Percentiles rank a stretch among this genome's conserved stretches.
phyloP scores from a whole-genome alignment of 2,797 vertebrate species.

The Pristis pectinata region DNA sequence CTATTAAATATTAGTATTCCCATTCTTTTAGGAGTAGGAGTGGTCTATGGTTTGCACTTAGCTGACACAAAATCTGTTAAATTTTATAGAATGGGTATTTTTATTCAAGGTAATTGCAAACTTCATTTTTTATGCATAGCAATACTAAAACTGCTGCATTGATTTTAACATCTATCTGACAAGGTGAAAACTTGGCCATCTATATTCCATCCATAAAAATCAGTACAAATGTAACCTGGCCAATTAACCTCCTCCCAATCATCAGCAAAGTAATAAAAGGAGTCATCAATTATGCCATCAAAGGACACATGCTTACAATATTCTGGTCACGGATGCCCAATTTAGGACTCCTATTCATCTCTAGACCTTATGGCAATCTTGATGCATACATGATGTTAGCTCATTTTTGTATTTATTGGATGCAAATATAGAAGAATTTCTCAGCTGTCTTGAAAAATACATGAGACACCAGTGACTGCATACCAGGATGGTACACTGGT shows the following conservation, averaged over 20 bases:
- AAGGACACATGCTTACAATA: background rate
- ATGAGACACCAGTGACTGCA: background rate
- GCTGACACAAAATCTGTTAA: background rate
- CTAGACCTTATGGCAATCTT: background rate
- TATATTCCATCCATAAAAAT: background rate
- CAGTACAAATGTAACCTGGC: background rate
- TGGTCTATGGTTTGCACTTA: background rate
- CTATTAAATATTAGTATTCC: background rate
- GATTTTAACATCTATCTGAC: background rate
- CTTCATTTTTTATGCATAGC: background rate
- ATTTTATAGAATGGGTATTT: background rate
- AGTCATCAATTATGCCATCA: background rate
- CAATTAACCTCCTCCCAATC: background rate
- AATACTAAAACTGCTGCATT: background rate
- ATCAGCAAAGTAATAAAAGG: background rate
- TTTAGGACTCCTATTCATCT: background rate
- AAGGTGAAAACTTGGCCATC: background rate
- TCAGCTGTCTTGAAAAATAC: background rate
- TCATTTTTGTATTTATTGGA: background rate
- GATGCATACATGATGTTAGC: background rate
- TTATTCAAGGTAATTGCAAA: background rate
- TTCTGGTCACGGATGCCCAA: background rate
- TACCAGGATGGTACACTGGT: background rate
- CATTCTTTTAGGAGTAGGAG: background rate
- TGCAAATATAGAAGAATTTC: background rate